Evolutionary conservation across 2,888 invertebrate species (phyloP), one percentile per base, ranked within the genome.

Genomic region (Linnaemya vulpina): DNA sequence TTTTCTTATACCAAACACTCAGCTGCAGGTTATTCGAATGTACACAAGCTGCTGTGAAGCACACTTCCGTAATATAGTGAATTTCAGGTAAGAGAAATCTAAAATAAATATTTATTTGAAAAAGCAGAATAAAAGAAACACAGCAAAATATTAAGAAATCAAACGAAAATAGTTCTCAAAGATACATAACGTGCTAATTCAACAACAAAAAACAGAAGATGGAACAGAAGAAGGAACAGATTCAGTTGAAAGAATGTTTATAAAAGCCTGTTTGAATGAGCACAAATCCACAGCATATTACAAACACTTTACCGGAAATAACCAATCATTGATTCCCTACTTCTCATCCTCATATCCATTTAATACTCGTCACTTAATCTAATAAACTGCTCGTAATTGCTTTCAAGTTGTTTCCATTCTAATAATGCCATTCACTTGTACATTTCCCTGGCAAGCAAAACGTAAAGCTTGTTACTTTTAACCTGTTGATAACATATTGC

Each of bases 311-410:
- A 0, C 35, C 58, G 51, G 35, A 71, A 46, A 73, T 58, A 35
- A 25, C 1, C 35, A 79, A 79, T 60, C 53, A 35, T 46, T 63
- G 17, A 38, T 53, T 9, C n/a, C 60, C 46, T 35, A 51, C 11
- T 30, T 3, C 46, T 51, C 13, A 4, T 70, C 4, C 25, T 25
- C 10, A 3, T 67, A 20, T 74, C 73, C 25, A 75, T 68, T 75
- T 51, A 62, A 75, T 62, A 43, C 67, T 68, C 55, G 17, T 35
- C 53, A 70, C 62, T 70, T 75, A 55, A 11, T 63, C n/a, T 43
- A 62, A 58, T 20, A 30, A 30, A 74, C 51, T 68, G 4, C n/a
- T 46, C n/a, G n/a, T 46, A 81, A 81, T 81, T 81, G 53, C 74
- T 62, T 81, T 70, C 55, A 63, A 70, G 30, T 70, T 75, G n/a